These are phyloP conservation scores for Callaeas wilsoni DNA, from an alignment of 2,113 vertebrate genomes.

Conservation along the genomic window DNA sequence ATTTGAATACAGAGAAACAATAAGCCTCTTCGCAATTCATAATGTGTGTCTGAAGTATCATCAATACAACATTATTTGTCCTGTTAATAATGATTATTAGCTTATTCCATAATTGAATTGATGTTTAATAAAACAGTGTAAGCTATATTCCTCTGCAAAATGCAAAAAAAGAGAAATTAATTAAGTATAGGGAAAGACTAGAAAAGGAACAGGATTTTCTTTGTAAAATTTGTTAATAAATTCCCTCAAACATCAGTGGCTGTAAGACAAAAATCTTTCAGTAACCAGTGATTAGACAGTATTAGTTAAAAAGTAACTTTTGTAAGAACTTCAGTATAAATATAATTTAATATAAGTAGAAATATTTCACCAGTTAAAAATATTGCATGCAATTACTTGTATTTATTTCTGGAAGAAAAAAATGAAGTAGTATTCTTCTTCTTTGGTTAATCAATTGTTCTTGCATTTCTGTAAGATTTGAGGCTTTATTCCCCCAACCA, in stretches of 20 bases:
- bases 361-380: background rate
- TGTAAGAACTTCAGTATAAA: background rate
- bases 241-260: background rate
- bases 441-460: background rate
- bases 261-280: background rate
- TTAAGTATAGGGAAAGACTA: background rate
- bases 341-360: background rate
- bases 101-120: background rate
- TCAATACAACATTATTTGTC: background rate
- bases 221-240: background rate
- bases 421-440: accelerated
- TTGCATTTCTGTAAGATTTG: background rate
- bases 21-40: background rate
- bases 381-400: background rate
- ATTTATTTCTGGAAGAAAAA: background rate
- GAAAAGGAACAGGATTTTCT: background rate
- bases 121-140: background rate
- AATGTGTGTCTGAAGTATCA: background rate
- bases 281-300: background rate
- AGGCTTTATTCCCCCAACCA: background rate
- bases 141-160: background rate
- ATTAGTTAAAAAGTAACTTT: background rate
- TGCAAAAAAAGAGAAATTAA: background rate
- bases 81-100: background rate
- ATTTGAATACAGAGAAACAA: background rate